Percentiles rank a stretch among this genome's conserved stretches.
Conservation (phyloP, 2,888 invertebrate species). For the Melitaea athalia region DNA sequence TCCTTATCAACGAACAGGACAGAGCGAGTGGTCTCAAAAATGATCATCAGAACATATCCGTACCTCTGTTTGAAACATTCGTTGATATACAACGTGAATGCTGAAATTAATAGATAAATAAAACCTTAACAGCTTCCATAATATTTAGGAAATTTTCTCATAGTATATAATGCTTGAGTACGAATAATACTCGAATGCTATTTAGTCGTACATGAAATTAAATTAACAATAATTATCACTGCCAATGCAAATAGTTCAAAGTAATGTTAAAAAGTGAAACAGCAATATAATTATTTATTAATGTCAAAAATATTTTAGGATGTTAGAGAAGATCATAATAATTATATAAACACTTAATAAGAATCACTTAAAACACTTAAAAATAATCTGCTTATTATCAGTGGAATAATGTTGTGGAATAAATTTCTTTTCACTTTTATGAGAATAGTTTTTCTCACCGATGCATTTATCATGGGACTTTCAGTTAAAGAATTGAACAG, state of each 20-base stretch:
- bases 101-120: conserved; percentile 6
- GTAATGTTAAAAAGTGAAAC: neutral
- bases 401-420: neutral
- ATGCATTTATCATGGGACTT: too few species aligned
- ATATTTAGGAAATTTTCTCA: neutral
- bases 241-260: conserved; percentile 9
- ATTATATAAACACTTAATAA: too few species aligned
- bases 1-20: conserved; percentile 15
- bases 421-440: too few species aligned
- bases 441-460: too few species aligned
- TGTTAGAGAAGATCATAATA: neutral
- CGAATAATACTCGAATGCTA: neutral
- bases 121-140: neutral
- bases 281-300: neutral
- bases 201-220: neutral
- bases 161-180: neutral
- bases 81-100: conserved; percentile 41
- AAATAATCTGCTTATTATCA: neutral
- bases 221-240: conserved; percentile 2
- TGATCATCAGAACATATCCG: conserved; percentile 21
- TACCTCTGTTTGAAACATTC: conserved; percentile 45
- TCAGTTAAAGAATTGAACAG: too few species aligned
- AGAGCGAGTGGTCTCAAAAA: conserved; percentile 16
- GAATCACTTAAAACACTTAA: too few species aligned
- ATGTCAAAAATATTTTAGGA: neutral